Base-by-base conservation (phyloP, 2,797 vertebrate species). In the Lepidocolaptes lacrymiger region DNA sequence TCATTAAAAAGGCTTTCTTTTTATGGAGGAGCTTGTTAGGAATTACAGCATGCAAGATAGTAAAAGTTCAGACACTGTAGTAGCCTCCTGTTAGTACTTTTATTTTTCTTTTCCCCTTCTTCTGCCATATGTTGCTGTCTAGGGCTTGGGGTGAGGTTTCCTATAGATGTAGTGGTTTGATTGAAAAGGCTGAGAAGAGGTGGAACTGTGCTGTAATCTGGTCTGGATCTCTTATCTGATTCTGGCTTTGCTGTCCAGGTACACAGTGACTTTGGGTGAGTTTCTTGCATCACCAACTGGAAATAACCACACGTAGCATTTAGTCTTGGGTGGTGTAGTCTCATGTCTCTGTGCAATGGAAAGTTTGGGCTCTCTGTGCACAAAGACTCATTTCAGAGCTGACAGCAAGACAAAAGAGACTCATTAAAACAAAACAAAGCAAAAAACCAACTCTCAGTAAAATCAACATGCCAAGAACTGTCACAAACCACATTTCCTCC, bases 381-480 rank as follows among this genome's bases (percentile, higher is more conserved):
- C 66, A 49, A 78, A 81, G 48, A 39, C 15, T 74, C 69, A 5
- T 46, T 86, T 71, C 58, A 68, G 66, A 78, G 37, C 62, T 78
- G 69, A 72, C 43, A 67, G 46, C 1, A 6, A 82, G 79, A 49
- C 23, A 66, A 75, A 87, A 52, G 71, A 58, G 48, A 28, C 43
- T 81, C 49, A 72, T 64, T 83, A 72, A 83, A 92, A 66, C 30
- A 64, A 76, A 84, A 52, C 51, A 71, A 72, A 78, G 43, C 13
- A 20, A 28, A 61, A 44, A 34, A 5, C 1, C 0, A 36, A 7
- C 7, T 32, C 32, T 58, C 14, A 52, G 34, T 44, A 46, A 86
- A 78, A 34, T 3, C 8, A 9, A 10, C 0, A 0, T 77, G 41
- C 69, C 61, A 80, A 63, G 72, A 85, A 27, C 21, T 68, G 32